phyloP scores from a whole-genome alignment of 1,140 invertebrate genomes.

The Diabrotica undecimpunctata region DNA sequence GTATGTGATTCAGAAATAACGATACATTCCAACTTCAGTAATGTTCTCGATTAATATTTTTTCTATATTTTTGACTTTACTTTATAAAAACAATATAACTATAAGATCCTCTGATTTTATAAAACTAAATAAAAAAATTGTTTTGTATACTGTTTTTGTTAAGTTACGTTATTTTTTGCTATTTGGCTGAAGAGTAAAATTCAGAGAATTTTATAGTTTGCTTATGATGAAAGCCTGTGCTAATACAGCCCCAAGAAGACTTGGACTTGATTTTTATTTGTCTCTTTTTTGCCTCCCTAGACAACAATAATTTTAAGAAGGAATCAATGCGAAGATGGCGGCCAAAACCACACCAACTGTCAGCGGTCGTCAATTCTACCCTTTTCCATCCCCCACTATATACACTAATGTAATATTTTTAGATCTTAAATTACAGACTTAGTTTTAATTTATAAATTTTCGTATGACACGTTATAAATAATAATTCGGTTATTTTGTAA shows the following conservation, averaged over 20 bases:
- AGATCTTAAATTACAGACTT: conserved; percentile 31
- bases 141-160: too few relatives aligned
- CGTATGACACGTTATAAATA: conserved; percentile 34
- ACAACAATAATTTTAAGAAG: conserved; percentile 34
- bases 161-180: too few relatives aligned
- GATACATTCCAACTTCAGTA: too few relatives aligned
- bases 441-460: conserved; percentile 40
- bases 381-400: conserved; percentile 33
- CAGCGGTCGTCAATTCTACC: conserved; percentile 30
- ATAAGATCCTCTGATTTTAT: too few relatives aligned
- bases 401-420: conserved; percentile 38
- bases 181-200: neutral
- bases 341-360: conserved; percentile 32
- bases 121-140: too few relatives aligned
- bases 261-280: conserved; percentile 36
- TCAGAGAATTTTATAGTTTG: neutral
- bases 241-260: conserved; percentile 8
- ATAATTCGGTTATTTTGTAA: conserved; percentile 45
- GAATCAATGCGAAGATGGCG: conserved; percentile 28
- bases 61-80: too few relatives aligned
- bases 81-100: too few relatives aligned
- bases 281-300: conserved; percentile 37
- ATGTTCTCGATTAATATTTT: too few relatives aligned
- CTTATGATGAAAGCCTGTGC: conserved; percentile 1
- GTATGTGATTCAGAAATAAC: too few relatives aligned